A percentile compares a stretch with the other conserved stretches of the same genome.
Conservation (phyloP, 2,888 invertebrate genomes). For the Torymus tubicola region DNA sequence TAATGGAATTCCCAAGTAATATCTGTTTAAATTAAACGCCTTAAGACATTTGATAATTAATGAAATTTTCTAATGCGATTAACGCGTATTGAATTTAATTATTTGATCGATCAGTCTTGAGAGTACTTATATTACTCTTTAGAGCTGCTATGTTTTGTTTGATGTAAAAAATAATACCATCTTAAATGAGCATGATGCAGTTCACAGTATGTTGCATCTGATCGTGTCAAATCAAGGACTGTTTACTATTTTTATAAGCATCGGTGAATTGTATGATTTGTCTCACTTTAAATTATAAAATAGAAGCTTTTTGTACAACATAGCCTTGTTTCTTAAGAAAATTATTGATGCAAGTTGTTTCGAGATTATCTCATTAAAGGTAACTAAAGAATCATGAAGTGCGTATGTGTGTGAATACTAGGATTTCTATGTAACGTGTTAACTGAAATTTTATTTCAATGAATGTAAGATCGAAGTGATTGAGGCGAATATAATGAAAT, state of each 20-base stretch:
- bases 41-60: constrained; percentile 16
- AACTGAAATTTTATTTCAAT: constrained; percentile 50
- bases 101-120: constrained; percentile 27
- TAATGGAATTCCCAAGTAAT: constrained; percentile 22
- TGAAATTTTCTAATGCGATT: constrained; percentile 37
- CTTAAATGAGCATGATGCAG: constrained; percentile 61
- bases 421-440: constrained; percentile 43
- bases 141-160: constrained; percentile 35
- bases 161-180: constrained; percentile 53
- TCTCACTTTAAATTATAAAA: constrained; percentile 65
- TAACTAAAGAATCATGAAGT: constrained; percentile 46
- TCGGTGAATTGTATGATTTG: constrained; percentile 71
- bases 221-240: constrained; percentile 65
- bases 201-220: constrained; percentile 67
- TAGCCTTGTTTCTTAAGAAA: constrained; percentile 57
- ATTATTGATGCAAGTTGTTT: constrained; percentile 58
- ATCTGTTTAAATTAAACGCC: constrained; percentile 31
- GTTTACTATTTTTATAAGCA: constrained; percentile 75
- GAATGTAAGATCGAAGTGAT: constrained; percentile 58
- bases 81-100: constrained; percentile 25
- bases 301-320: constrained; percentile 62
- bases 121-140: constrained; percentile 35
- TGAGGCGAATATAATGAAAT: constrained; percentile 55
- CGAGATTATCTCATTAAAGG: constrained; percentile 49
- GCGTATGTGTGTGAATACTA: constrained; percentile 52